phyloP scores from a whole-genome alignment of 2,113 vertebrate genomes.

The Scortum barcoo region DNA sequence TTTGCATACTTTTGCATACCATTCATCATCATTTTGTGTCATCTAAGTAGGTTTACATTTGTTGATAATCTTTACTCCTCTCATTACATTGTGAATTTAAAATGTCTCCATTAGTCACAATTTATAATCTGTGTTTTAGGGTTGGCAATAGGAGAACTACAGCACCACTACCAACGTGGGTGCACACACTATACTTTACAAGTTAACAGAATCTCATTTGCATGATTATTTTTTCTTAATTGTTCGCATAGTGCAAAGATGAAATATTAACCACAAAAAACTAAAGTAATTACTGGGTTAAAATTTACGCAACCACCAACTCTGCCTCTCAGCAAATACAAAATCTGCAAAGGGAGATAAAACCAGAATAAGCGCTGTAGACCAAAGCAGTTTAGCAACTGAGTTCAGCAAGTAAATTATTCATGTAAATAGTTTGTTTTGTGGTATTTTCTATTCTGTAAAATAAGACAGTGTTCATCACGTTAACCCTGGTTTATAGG shows the following conservation, averaged over 20 bases:
- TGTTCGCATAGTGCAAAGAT: not conserved
- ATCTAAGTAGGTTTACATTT: not conserved
- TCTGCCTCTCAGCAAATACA: slow-evolving; percentile 2
- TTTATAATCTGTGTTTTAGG: not conserved
- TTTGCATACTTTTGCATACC: too few relatives aligned
- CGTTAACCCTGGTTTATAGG: slow-evolving; percentile 34
- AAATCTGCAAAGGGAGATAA: slow-evolving; percentile 13
- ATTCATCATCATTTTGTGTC: not conserved
- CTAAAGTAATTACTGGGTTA: slow-evolving; percentile 17
- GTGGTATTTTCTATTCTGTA: not conserved
- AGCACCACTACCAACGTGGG: not conserved
- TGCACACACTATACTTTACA: not conserved
- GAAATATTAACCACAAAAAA: slow-evolving; percentile 8
- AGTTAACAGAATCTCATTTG: not conserved
- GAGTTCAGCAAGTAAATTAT: slow-evolving; percentile 42
- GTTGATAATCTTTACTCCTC: not conserved
- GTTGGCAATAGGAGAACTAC: not conserved
- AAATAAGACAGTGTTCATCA: slow-evolving; percentile 18
- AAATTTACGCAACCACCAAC: not conserved
- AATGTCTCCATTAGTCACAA: too few relatives aligned
- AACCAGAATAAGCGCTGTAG: not conserved
- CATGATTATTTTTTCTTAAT: not conserved
- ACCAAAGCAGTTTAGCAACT: not conserved
- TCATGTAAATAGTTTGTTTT: slow-evolving; percentile 39
- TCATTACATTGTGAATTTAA: too few relatives aligned